Conservation (phyloP, 2,888 invertebrate species). For the Patella pellucida region DNA sequence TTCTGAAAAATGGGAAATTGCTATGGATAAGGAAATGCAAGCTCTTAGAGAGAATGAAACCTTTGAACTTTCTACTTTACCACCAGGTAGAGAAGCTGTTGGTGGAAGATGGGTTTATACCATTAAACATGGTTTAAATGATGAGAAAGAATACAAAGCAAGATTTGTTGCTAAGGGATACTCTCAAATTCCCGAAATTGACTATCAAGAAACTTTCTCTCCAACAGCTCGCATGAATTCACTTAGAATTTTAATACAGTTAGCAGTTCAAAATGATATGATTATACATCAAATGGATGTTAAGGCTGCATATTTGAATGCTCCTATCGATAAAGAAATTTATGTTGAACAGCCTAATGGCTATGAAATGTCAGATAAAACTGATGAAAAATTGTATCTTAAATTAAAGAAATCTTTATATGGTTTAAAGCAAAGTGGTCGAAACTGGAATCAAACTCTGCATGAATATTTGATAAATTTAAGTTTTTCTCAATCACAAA, state of each 20-base stretch:
- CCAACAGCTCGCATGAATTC: constrained; percentile 13
- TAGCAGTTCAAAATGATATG: constrained; percentile 5
- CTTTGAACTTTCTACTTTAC: constrained; percentile 14
- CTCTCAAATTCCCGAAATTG: constrained; percentile 16
- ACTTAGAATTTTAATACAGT: constrained; percentile 1
- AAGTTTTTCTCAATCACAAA: constrained; percentile 1
- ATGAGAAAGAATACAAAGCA: not conserved
- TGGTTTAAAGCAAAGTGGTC: constrained; percentile 18
- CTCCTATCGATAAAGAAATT: constrained; percentile 22
- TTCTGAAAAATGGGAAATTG: constrained; percentile 16
- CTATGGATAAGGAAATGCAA: constrained; percentile 19
- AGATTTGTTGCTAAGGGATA: constrained; percentile 23
- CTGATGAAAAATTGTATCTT: constrained; percentile 11
- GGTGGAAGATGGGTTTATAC: constrained; percentile 19
- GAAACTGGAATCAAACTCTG: constrained; percentile 4
- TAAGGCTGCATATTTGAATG: constrained; percentile 22
- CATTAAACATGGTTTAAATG: constrained; percentile 6
- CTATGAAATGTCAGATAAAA: constrained; percentile 13
- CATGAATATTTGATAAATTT: constrained; percentile 14
- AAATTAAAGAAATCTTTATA: constrained; percentile 23
- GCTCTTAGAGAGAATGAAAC: constrained; percentile 16
- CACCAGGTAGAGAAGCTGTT: constrained; percentile 17
- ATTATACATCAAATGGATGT: constrained; percentile 18
- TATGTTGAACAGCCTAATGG: constrained; percentile 24
- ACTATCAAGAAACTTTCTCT: constrained; percentile 23